phyloP scores from a whole-genome alignment of 2,113 vertebrate genomes.

The Setophaga kirtlandii region DNA sequence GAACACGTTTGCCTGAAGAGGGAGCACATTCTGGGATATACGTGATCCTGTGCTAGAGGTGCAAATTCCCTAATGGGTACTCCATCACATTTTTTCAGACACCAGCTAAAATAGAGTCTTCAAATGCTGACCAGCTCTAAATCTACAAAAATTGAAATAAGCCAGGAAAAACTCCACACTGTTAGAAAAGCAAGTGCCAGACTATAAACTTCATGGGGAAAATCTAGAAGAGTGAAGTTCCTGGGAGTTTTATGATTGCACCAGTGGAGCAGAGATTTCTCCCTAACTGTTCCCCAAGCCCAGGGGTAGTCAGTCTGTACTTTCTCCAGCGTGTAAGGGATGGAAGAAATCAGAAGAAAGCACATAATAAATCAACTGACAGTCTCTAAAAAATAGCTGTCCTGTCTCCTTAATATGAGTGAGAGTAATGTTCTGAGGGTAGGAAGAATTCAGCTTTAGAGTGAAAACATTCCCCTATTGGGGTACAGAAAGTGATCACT shows the following conservation, averaged over 20 bases:
- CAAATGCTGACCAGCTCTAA: background rate
- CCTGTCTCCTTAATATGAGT: slow-evolving; percentile 44
- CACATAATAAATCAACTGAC: slow-evolving; percentile 56
- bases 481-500: slow-evolving; percentile 36
- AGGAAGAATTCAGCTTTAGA: slow-evolving; percentile 40
- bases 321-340: slow-evolving; percentile 28
- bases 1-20: background rate
- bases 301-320: background rate
- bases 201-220: background rate
- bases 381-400: slow-evolving; percentile 49
- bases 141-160: background rate
- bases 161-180: background rate
- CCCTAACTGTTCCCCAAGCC: background rate
- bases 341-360: slow-evolving; percentile 54
- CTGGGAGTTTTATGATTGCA: background rate
- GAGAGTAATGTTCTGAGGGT: slow-evolving; percentile 57
- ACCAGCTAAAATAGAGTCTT: background rate
- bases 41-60: background rate
- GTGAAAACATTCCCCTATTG: background rate
- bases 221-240: background rate
- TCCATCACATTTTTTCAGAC: background rate
- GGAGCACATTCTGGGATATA: background rate
- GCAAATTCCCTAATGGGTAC: background rate
- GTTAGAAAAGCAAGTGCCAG: background rate
- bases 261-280: background rate